Percentiles rank a stretch among this genome's conserved stretches.
phyloP scores from a whole-genome alignment of 2,888 invertebrate species.

The Siphlonurus alternatus region DNA sequence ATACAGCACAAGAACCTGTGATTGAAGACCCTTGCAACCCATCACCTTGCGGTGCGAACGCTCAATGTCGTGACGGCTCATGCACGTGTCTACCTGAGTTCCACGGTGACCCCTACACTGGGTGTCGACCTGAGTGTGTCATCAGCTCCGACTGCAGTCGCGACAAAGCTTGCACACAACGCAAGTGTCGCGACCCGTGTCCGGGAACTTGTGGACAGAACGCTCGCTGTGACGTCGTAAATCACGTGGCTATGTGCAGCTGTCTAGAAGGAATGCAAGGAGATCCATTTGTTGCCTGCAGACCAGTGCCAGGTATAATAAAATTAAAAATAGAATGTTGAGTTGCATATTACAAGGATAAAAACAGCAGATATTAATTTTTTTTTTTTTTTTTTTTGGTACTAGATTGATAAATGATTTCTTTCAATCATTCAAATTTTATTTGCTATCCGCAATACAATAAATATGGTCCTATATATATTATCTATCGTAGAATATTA shows the following conservation, averaged over 20 bases:
- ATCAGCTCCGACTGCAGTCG: constrained; percentile 54
- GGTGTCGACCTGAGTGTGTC: constrained; percentile 44
- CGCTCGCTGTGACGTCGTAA: constrained; percentile 24
- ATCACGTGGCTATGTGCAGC: constrained; percentile 25
- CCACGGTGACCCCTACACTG: constrained; percentile 41
- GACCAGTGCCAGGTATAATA: constrained; percentile 36
- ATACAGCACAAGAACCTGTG: constrained; percentile 3
- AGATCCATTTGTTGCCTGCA: constrained; percentile 26
- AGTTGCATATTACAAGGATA: constrained; percentile 9
- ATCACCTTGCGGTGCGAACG: constrained; percentile 35
- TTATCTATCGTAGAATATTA: too few relatives aligned
- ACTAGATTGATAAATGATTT: background rate
- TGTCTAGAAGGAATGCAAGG: constrained; percentile 15
- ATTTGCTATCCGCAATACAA: too few relatives aligned
- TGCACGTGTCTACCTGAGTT: constrained; percentile 44
- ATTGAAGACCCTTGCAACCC: constrained; percentile 26
- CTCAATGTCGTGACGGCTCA: constrained; percentile 40
- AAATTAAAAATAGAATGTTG: too few relatives aligned
- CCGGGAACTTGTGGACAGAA: constrained; percentile 24
- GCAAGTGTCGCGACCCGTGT: constrained; percentile 24
- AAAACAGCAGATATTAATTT: constrained; percentile 15
- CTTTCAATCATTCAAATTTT: too few relatives aligned
- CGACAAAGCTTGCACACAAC: constrained; percentile 38
- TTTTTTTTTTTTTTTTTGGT: too few relatives aligned
- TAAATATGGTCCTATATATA: too few relatives aligned